These are phyloP conservation scores for Liparis tanakae DNA, from an alignment of 2,797 vertebrate genomes.

Conservation along the genomic window DNA sequence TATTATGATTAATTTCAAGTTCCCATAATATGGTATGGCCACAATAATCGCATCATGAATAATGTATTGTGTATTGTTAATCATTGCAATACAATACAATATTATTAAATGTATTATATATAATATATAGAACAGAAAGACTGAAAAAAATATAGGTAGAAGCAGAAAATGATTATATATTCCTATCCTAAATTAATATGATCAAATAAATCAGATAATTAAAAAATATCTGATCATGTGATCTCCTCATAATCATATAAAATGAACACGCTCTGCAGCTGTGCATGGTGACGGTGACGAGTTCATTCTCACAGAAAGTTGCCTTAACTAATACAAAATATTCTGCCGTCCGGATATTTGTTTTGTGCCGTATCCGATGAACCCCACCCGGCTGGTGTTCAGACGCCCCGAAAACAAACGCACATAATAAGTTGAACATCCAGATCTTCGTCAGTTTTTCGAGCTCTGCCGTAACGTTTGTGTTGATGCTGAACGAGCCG, in stretches of 20 bases:
- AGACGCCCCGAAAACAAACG: neutral
- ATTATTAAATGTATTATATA: no score
- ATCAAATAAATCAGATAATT: no score
- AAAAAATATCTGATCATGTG: neutral
- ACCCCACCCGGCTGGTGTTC: constrained; percentile 3
- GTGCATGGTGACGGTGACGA: neutral
- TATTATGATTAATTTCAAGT: neutral
- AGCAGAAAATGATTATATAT: no score
- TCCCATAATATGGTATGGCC: neutral
- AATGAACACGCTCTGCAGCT: neutral
- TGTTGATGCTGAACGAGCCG: neutral
- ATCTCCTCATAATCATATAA: neutral
- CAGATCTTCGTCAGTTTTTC: neutral
- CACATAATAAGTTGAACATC: neutral
- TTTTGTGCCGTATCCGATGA: neutral
- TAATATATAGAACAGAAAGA: no score
- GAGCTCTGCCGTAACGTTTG: neutral
- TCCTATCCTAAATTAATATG: no score
- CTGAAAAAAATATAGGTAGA: no score
- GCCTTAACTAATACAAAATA: neutral
- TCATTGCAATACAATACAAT: no score
- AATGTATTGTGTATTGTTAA: no score
- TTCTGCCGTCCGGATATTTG: neutral
- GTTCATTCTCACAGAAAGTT: neutral
- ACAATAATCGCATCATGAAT: neutral